phyloP scores from a whole-genome alignment of 2,113 vertebrate genomes.

The Sphyrna mokarran region DNA sequence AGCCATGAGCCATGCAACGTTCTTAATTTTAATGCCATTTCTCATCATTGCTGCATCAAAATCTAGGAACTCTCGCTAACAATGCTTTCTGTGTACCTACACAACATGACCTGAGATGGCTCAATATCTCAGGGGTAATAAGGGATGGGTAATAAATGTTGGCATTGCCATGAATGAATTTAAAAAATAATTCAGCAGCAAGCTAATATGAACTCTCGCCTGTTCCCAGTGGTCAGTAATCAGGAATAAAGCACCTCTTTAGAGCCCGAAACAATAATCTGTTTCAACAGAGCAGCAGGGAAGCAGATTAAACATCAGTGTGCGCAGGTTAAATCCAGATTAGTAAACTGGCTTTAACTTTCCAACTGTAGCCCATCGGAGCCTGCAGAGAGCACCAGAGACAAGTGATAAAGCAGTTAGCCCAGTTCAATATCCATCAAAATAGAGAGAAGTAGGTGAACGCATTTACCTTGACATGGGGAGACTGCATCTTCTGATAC shows the following conservation, averaged over 20 bases:
- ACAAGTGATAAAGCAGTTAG: background rate
- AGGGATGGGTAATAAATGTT: background rate
- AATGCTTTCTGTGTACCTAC: background rate
- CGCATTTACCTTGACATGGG: conserved; percentile 84
- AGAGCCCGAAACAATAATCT: background rate
- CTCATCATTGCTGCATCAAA: background rate
- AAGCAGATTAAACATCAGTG: conserved; percentile 15
- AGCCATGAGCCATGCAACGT: background rate
- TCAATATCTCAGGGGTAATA: background rate
- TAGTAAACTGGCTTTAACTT: background rate
- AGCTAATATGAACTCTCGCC: background rate
- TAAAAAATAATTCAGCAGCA: background rate
- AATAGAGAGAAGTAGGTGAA: background rate
- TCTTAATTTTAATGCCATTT: background rate
- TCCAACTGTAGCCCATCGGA: background rate
- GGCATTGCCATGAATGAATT: background rate
- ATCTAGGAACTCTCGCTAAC: background rate
- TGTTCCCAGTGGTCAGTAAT: background rate
- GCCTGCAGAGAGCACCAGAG: background rate
- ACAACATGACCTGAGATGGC: background rate
- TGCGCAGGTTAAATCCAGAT: background rate
- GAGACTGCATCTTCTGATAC: conserved; percentile 96
- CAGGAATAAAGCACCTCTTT: background rate
- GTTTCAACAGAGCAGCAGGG: background rate
- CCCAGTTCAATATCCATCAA: background rate